A percentile compares a stretch with the other conserved stretches of the same genome.
Conservation (phyloP, 64 coral and sea anemone genomes). For the Actinia equina region DNA sequence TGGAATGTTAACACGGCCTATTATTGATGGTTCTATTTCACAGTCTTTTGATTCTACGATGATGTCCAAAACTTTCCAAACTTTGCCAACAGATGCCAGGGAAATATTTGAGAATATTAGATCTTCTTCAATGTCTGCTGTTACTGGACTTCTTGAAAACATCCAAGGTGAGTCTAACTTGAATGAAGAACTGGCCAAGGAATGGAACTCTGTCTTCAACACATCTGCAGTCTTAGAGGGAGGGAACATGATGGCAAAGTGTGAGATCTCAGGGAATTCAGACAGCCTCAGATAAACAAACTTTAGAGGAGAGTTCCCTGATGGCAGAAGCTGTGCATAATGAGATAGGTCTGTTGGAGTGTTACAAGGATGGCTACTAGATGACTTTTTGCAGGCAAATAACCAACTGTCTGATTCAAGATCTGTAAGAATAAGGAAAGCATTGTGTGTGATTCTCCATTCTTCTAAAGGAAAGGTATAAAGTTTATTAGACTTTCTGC, state of each 20-base stretch:
- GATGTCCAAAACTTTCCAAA: conserved; percentile 82
- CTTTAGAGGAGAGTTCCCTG: conserved; percentile 43
- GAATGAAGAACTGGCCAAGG: conserved; percentile 18
- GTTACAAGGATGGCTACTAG: conserved; percentile 50
- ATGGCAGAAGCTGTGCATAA: conserved; percentile 49
- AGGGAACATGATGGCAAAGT: conserved; percentile 66
- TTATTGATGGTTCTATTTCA: conserved; percentile 47
- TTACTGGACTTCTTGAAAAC: conserved; percentile 34
- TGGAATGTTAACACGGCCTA: conserved; percentile 73
- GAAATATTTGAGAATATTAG: conserved; percentile 68
- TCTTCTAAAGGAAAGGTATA: conserved; percentile 58
- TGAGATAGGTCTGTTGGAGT: conserved; percentile 35
- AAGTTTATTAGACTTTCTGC: conserved; percentile 48
- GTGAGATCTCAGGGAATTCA: conserved; percentile 32
- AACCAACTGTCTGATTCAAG: conserved; percentile 59
- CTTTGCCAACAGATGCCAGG: conserved; percentile 59
- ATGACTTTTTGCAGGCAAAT: conserved; percentile 62
- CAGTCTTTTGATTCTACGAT: conserved; percentile 48
- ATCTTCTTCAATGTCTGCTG: conserved; percentile 40
- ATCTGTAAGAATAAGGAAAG: conserved; percentile 60
- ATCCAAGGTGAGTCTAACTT: conserved; percentile 61
- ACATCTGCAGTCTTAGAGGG: conserved; percentile 19
- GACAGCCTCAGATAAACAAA: conserved; percentile 44
- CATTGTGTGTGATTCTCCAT: conserved; percentile 48
- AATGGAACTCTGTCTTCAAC: conserved; percentile 66